These are phyloP conservation scores for Tinamus major DNA, from an alignment of 2,797 vertebrate species.

Conservation along the genomic window DNA sequence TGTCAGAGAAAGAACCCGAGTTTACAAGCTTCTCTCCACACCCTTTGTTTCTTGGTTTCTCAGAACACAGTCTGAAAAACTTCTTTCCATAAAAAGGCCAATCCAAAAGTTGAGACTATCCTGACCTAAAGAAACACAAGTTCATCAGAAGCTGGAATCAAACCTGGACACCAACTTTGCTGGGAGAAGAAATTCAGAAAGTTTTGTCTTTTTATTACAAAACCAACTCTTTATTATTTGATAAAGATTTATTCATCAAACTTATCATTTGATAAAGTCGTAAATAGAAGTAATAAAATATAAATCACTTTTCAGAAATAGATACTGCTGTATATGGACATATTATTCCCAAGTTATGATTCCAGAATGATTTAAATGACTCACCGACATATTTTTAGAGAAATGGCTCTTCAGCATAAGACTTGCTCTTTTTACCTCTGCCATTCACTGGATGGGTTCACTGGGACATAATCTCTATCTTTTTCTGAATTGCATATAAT, in stretches of 20 bases:
- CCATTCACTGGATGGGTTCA: background rate
- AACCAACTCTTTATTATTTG: background rate
- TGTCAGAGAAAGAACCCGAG: rapidly evolving
- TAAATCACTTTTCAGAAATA: no score
- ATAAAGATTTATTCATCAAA: no score
- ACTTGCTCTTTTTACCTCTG: background rate
- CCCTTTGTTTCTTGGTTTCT: background rate
- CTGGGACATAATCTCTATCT: background rate
- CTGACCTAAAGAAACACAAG: background rate
- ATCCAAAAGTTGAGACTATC: background rate
- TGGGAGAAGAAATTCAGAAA: background rate
- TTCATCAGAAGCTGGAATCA: background rate
- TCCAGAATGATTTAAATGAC: no score
- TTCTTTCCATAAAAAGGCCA: background rate
- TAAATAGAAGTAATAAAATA: background rate
- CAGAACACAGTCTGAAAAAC: background rate
- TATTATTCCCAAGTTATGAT: no score
- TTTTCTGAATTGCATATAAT: background rate
- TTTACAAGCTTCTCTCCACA: rapidly evolving
- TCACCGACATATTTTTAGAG: background rate
- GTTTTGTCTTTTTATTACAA: background rate
- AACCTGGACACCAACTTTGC: background rate
- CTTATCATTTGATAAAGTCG: background rate
- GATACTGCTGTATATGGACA: background rate
- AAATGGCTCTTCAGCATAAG: background rate